Conservation (phyloP, 2,113 vertebrate species). For the Pristiophorus japonicus region DNA sequence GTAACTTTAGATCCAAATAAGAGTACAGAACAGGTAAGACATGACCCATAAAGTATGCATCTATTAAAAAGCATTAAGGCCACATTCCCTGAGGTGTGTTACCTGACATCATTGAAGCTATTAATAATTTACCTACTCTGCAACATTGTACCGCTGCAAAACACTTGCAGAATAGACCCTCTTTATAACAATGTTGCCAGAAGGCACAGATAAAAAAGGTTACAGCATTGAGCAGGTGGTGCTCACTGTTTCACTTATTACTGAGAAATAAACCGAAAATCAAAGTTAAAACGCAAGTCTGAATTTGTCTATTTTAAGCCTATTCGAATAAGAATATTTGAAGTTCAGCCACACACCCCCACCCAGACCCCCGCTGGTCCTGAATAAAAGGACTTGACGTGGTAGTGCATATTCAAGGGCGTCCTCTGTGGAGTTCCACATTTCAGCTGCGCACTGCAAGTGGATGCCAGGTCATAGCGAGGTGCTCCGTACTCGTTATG, state of each 20-base stretch:
- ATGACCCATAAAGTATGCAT: constrained; percentile 22
- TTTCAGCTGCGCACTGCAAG: neutral
- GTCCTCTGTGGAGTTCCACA: neutral
- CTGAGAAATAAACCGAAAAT: neutral
- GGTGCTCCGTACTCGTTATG: no score
- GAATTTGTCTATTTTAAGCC: neutral
- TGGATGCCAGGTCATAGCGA: no score
- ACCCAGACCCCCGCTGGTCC: neutral
- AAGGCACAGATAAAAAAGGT: neutral
- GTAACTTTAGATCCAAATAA: constrained; percentile 26
- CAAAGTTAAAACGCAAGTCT: neutral
- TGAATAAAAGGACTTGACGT: neutral
- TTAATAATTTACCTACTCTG: constrained; percentile 33
- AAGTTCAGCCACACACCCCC: neutral
- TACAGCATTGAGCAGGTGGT: neutral
- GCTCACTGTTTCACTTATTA: neutral
- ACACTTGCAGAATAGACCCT: neutral
- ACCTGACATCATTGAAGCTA: constrained; percentile 26
- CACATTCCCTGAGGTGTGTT: constrained; percentile 20
- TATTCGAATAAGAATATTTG: neutral
- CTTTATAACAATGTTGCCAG: neutral
- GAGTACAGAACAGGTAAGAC: neutral
- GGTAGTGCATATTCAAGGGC: neutral
- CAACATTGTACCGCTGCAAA: constrained; percentile 20
- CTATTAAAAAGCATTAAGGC: constrained; percentile 30